Evolutionary conservation across 2,113 vertebrate genomes (phyloP).

Genomic region (Sula dactylatra): DNA sequence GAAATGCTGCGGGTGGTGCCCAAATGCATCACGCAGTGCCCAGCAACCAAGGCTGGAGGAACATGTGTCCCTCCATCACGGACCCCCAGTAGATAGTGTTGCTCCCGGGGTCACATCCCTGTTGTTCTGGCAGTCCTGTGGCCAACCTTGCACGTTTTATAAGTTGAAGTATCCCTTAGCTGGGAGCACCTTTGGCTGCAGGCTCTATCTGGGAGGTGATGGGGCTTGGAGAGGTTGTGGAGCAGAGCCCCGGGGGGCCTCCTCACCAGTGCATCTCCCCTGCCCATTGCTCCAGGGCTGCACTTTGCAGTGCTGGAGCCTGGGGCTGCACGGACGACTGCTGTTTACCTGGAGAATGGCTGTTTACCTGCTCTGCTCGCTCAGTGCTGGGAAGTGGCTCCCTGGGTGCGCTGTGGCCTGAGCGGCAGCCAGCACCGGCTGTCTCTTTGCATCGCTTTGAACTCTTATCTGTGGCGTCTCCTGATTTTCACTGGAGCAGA

Average conservation of each 20-base stretch:
- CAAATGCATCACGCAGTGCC: rapidly evolving
- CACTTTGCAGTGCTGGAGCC: rapidly evolving
- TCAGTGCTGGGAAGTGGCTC: background rate
- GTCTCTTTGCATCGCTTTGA: conserved; percentile 39
- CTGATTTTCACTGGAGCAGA: conserved; percentile 7
- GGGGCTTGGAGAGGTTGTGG: rapidly evolving
- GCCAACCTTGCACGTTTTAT: background rate
- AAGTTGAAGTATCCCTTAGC: background rate
- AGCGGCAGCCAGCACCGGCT: background rate
- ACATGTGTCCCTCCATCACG: rapidly evolving
- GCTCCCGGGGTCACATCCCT: background rate
- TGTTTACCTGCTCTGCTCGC: background rate
- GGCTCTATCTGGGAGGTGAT: background rate
- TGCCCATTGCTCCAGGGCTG: background rate
- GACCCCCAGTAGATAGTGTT: background rate
- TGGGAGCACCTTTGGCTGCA: background rate
- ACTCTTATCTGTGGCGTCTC: conserved; percentile 53
- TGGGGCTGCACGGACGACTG: background rate
- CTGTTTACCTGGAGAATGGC: background rate
- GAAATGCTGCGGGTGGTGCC: background rate
- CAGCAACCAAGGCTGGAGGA: background rate
- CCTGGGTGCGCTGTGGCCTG: background rate
- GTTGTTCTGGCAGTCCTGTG: background rate
- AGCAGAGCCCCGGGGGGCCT: background rate
- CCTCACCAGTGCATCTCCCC: rapidly evolving